Evolutionary conservation across 1,140 invertebrate species (phyloP).

Genomic region (Philotrypesis tridentata): DNA sequence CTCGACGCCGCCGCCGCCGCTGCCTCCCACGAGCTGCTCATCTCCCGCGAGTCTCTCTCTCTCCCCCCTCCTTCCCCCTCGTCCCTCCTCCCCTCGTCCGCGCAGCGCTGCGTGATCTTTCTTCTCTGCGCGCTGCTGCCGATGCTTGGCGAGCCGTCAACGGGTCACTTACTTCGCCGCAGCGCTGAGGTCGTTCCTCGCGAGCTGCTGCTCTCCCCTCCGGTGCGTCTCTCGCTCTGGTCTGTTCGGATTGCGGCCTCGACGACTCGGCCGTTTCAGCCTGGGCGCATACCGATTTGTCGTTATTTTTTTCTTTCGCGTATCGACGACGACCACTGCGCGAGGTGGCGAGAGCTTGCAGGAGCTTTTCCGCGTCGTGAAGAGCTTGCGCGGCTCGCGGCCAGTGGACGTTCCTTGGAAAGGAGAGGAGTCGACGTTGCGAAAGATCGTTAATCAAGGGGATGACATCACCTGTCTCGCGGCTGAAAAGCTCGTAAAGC

Average conservation of each 20-base stretch:
- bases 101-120: constrained; percentile 29
- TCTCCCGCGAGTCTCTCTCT: constrained; percentile 54
- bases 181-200: constrained; percentile 65
- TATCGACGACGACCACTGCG: too few species aligned
- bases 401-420: too few species aligned
- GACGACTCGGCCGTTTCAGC: too few species aligned
- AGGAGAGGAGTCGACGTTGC: too few species aligned
- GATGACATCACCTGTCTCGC: background rate
- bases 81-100: too few species aligned
- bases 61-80: constrained; percentile 44
- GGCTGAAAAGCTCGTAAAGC: background rate
- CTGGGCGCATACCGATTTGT: too few species aligned
- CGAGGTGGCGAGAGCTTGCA: too few species aligned
- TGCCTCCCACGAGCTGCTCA: constrained; percentile 67
- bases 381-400: too few species aligned
- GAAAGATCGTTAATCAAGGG: background rate
- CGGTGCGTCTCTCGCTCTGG: too few species aligned
- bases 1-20: constrained; percentile 39
- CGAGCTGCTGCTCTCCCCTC: constrained; percentile 47
- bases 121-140: background rate
- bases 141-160: constrained; percentile 45
- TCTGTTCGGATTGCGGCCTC: too few species aligned
- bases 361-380: too few species aligned
- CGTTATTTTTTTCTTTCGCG: background rate
- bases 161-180: constrained; percentile 66